phyloP scores from a whole-genome alignment of 2,113 vertebrate species.

The Xiphophorus hellerii region DNA sequence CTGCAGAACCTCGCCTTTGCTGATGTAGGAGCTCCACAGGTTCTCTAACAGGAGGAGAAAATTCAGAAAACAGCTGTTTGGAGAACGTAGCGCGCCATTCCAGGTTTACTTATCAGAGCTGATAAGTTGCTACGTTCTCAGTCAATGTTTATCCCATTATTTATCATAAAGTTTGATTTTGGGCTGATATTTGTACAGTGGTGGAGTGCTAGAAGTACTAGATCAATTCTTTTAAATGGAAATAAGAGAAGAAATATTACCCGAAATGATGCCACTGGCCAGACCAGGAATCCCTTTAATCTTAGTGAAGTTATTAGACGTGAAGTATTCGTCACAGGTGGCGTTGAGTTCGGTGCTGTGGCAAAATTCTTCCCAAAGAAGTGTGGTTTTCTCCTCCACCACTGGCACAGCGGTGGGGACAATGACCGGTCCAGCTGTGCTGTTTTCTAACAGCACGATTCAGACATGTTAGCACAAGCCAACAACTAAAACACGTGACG shows the following conservation, averaged over 20 bases:
- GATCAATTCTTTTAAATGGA: neutral
- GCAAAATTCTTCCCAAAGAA: slow-evolving; percentile 83
- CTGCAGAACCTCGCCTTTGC: slow-evolving; percentile 87
- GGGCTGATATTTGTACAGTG: too few relatives aligned
- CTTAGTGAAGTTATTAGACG: slow-evolving; percentile 80
- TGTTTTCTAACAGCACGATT: slow-evolving; percentile 35
- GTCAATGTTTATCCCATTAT: too few relatives aligned
- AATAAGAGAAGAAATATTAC: slow-evolving; percentile 55
- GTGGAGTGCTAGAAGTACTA: too few relatives aligned
- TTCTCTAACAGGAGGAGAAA: slow-evolving; percentile 78
- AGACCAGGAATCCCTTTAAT: slow-evolving; percentile 87
- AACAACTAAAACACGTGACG: neutral
- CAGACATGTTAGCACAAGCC: neutral
- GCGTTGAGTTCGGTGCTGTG: slow-evolving; percentile 71
- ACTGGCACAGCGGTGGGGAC: neutral
- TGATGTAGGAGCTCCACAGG: slow-evolving; percentile 87
- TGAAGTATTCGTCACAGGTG: slow-evolving; percentile 87
- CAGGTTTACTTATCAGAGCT: too few relatives aligned
- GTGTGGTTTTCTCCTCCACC: slow-evolving; percentile 64
- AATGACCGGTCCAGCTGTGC: slow-evolving; percentile 40
- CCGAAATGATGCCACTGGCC: slow-evolving; percentile 84
- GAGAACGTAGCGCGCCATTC: neutral
- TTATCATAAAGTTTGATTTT: too few relatives aligned
- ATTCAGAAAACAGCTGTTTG: fast-evolving
- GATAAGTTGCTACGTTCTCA: too few relatives aligned